Evolutionary conservation across 2,888 invertebrate genomes (phyloP).

Genomic region (Galerucella pusilla): DNA sequence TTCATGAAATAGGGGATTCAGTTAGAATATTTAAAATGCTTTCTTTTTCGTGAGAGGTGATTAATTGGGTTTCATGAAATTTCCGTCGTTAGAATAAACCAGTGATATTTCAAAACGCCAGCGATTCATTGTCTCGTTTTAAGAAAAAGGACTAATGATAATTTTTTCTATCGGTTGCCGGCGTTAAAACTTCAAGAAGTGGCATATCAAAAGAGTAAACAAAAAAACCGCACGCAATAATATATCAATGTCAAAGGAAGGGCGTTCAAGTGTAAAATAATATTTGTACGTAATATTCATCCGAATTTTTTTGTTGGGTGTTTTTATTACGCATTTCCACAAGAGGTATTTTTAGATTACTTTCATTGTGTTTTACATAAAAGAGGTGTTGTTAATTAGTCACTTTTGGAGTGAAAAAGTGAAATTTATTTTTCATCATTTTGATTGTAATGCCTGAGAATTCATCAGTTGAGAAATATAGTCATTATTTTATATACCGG

Average conservation of each 20-base stretch:
- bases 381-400: slow-evolving; percentile 10
- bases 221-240: slow-evolving; percentile 18
- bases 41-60: slow-evolving; percentile 12
- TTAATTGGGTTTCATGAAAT: slow-evolving; percentile 19
- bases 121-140: slow-evolving; percentile 24
- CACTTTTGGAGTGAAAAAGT: background rate
- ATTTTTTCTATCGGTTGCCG: slow-evolving; percentile 26
- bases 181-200: slow-evolving; percentile 15
- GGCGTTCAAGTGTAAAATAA: slow-evolving; percentile 14
- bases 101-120: slow-evolving; percentile 29
- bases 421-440: background rate
- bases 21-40: background rate
- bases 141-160: slow-evolving; percentile 33
- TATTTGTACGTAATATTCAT: slow-evolving; percentile 20
- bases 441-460: too few species aligned
- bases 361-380: slow-evolving; percentile 5
- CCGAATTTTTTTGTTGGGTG: slow-evolving; percentile 2
- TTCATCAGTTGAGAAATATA: too few species aligned
- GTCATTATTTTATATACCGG: too few species aligned
- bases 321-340: slow-evolving; percentile 1
- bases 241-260: slow-evolving; percentile 25
- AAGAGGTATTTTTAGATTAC: slow-evolving; percentile 9
- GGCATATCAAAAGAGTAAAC: slow-evolving; percentile 22
- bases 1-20: slow-evolving; percentile 1
- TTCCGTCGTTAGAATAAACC: slow-evolving; percentile 23